Conservation (phyloP, 1,140 invertebrate genomes). For the Cyclina sinensis region DNA sequence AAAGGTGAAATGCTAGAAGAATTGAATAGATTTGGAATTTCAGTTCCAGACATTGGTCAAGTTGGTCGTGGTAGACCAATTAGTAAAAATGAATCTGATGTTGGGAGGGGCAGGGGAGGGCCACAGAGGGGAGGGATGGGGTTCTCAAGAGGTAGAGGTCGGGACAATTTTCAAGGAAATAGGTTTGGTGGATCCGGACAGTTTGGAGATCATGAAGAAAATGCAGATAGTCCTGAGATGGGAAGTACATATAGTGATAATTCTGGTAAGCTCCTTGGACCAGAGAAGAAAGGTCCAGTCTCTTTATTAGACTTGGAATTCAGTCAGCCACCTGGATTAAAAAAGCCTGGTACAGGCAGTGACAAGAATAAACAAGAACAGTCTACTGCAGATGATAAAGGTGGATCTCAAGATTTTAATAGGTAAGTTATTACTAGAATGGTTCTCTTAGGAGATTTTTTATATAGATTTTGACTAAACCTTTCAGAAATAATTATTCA, state of each 20-base stretch:
- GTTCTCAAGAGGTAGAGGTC: constrained; percentile 1
- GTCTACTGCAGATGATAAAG: background rate
- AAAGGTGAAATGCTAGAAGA: constrained; percentile 45
- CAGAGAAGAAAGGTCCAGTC: constrained; percentile 44
- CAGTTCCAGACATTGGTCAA: constrained; percentile 29
- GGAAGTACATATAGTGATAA: background rate
- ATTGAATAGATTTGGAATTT: background rate
- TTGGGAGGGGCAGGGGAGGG: background rate
- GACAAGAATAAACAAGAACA: constrained; percentile 26
- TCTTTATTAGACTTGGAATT: constrained; percentile 40
- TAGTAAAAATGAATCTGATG: background rate
- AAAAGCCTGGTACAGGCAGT: background rate
- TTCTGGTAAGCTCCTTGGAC: background rate
- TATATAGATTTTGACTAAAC: too few species aligned
- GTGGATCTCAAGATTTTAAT: background rate
- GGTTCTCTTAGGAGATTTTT: too few species aligned
- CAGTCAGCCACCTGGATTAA: constrained; percentile 14
- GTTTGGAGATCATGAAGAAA: background rate
- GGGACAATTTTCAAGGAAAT: constrained; percentile 52
- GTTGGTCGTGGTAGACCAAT: constrained; percentile 28
- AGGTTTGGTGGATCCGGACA: constrained; percentile 19
- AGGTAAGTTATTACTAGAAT: background rate
- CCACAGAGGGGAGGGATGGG: constrained; percentile 9
- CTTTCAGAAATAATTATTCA: too few species aligned
- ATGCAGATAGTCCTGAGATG: background rate